A percentile compares a stretch with the other conserved stretches of the same genome.
phyloP scores from a whole-genome alignment of 2,797 vertebrate genomes.

The Melanotaenia maccullochi region DNA sequence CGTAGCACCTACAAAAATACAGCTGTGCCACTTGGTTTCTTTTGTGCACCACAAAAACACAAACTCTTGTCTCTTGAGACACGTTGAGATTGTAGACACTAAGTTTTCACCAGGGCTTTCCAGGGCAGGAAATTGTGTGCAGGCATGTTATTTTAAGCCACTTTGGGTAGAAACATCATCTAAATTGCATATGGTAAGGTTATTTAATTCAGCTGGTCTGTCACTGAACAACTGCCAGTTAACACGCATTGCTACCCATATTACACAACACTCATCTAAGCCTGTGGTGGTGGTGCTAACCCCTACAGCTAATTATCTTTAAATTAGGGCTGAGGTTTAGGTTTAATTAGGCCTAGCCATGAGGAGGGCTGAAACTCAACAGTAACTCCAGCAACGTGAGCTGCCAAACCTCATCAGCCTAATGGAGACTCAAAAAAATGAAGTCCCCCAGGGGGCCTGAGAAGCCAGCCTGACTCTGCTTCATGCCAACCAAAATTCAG shows the following conservation, averaged over 20 bases:
- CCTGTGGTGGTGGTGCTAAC: constrained; percentile 53
- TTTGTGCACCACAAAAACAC: constrained; percentile 32
- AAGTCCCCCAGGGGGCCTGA: constrained; percentile 71
- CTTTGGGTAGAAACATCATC: constrained; percentile 37
- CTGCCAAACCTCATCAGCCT: constrained; percentile 85
- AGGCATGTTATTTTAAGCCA: constrained; percentile 10
- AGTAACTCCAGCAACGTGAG: constrained; percentile 75
- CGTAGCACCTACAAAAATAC: constrained; percentile 36
- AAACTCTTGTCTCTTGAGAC: constrained; percentile 13
- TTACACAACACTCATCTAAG: constrained; percentile 41
- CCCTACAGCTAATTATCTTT: constrained; percentile 78
- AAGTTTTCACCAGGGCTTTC: constrained; percentile 13
- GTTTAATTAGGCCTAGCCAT: constrained; percentile 82
- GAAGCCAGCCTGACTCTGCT: constrained; percentile 64
- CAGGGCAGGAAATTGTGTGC: constrained; percentile 15
- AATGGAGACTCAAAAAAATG: constrained; percentile 80
- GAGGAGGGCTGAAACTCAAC: constrained; percentile 72
- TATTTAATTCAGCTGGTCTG: constrained; percentile 42
- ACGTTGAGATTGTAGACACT: background rate
- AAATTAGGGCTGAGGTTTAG: constrained; percentile 76
- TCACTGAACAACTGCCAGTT: constrained; percentile 45
- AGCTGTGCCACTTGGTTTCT: constrained; percentile 33
- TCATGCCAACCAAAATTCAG: constrained; percentile 36
- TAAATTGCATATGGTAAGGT: constrained; percentile 40
- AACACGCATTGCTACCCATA: constrained; percentile 55